Evolutionary conservation across 1,140 invertebrate genomes (phyloP).

Genomic region (Proctacanthus coquilletti): DNA sequence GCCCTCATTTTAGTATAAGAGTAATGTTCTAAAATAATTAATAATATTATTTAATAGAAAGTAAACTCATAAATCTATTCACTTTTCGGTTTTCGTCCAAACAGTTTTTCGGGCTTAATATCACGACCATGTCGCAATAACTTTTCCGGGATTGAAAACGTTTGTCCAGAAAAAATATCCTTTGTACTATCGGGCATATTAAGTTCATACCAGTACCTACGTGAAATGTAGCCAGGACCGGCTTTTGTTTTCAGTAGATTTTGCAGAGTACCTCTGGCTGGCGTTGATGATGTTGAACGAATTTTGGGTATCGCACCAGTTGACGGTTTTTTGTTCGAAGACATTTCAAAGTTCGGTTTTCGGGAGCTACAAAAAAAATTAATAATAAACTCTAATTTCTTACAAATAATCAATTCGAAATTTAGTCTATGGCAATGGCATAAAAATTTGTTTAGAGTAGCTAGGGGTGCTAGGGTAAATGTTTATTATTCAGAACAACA

Average conservation of each 20-base stretch:
- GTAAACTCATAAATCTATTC: conserved; percentile 3
- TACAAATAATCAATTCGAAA: too few relatives aligned
- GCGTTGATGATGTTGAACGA: too few relatives aligned
- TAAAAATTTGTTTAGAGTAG: too few relatives aligned
- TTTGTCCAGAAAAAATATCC: conserved; percentile 17
- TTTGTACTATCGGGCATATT: conserved; percentile 27
- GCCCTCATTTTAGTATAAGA: conserved; percentile 50
- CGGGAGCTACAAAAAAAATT: too few relatives aligned
- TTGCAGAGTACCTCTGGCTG: conserved; percentile 20
- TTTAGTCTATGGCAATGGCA: too few relatives aligned
- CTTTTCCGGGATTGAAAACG: conserved; percentile 16
- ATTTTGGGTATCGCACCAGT: too few relatives aligned
- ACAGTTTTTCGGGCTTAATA: conserved; percentile 6
- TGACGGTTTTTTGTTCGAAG: too few relatives aligned
- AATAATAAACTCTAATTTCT: too few relatives aligned
- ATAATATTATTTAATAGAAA: conserved; percentile 4
- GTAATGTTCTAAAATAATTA: conserved; percentile 21
- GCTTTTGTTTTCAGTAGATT: conserved; percentile 23
- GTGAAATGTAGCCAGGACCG: conserved; percentile 22
- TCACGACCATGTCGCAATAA: conserved; percentile 12
- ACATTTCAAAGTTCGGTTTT: too few relatives aligned
- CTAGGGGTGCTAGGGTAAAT: too few relatives aligned
- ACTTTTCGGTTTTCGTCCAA: conserved; percentile 7
- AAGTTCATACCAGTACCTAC: conserved; percentile 24
- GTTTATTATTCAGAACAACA: too few relatives aligned